These are phyloP conservation scores for Gallinago stenura DNA, from an alignment of 2,797 vertebrate species.

Conservation along the genomic window DNA sequence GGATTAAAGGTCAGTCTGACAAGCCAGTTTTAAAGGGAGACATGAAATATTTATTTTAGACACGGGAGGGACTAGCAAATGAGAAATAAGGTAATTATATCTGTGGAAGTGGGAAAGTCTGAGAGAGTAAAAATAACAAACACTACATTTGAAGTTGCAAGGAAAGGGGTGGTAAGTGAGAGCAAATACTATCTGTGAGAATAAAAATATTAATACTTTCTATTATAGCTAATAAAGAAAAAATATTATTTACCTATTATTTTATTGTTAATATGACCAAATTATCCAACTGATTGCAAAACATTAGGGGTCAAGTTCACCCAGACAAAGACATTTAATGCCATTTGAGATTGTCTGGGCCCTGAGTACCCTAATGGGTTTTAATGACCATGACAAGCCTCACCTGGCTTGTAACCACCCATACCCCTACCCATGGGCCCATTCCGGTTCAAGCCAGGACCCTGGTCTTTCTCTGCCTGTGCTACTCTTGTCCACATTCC, in stretches of 20 bases:
- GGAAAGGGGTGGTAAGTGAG: neutral
- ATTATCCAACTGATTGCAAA: neutral
- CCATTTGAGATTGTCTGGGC: neutral
- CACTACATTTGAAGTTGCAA: neutral
- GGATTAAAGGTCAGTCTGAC: neutral
- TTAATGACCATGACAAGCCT: neutral
- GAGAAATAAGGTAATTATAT: neutral
- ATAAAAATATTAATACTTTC: neutral
- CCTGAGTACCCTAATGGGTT: neutral
- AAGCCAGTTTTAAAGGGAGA: neutral
- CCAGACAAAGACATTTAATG: neutral
- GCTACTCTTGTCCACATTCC: fast-evolving
- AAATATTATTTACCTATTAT: neutral
- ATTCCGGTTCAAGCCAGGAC: neutral
- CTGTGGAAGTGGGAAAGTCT: neutral
- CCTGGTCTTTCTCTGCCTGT: neutral
- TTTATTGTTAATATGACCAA: neutral
- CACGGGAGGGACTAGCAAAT: fast-evolving
- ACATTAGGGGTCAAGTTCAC: neutral
- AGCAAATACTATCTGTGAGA: neutral
- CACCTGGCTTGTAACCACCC: neutral
- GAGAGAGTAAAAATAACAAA: neutral
- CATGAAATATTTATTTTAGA: neutral
- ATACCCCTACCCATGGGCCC: too few species aligned
- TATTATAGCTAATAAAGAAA: neutral